These are phyloP conservation scores for Andricus grossulariae DNA, from an alignment of 1,140 invertebrate species.

Conservation along the genomic window DNA sequence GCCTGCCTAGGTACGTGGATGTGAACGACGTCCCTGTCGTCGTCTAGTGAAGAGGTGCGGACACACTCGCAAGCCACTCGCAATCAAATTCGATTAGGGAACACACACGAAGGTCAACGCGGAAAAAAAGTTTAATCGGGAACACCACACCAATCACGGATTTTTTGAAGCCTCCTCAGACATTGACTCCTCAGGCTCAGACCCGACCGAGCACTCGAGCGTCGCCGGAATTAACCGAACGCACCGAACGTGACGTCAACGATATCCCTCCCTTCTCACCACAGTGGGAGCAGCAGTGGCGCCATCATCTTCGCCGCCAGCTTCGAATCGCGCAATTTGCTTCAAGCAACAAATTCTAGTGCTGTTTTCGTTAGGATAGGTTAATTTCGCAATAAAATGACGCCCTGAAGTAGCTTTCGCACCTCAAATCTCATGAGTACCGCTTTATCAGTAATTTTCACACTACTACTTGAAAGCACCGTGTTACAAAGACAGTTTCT, in stretches of 20 bases:
- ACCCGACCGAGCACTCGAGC: conserved; percentile 77
- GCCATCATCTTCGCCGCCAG: no score
- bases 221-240: conserved; percentile 75
- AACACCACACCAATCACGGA: conserved; percentile 79
- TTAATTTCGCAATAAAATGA: no score
- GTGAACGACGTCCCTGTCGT: conserved; percentile 34
- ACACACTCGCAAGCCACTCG: conserved; percentile 47
- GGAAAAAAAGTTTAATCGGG: conserved; percentile 57
- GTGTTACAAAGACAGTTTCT: no score
- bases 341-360: no score
- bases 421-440: no score
- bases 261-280: no score
- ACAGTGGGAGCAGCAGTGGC: no score
- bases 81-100: conserved; percentile 29
- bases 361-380: no score
- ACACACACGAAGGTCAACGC: conserved; percentile 37
- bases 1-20: conserved; percentile 20
- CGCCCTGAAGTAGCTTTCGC: no score
- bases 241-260: conserved; percentile 77
- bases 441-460: no score
- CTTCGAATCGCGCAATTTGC: no score
- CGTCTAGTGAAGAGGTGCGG: conserved; percentile 44
- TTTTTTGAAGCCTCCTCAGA: conserved; percentile 83
- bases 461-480: no score
- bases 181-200: conserved; percentile 81